Base-by-base conservation (phyloP, 2,113 vertebrate species). In the Phoenicopterus ruber region DNA sequence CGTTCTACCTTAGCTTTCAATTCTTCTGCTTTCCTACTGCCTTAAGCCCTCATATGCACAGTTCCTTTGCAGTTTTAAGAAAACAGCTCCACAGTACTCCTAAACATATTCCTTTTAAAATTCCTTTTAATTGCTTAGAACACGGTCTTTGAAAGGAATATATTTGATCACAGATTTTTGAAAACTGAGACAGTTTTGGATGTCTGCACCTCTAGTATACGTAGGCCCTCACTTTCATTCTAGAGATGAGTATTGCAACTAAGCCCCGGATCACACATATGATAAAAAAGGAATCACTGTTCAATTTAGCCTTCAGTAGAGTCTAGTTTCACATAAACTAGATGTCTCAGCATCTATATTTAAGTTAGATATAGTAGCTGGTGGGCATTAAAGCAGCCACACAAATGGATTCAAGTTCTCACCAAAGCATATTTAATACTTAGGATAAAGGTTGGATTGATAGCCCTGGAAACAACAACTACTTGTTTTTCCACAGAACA, bases 231-330 rank as follows among this genome's bases (percentile, higher is more conserved):
- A 13, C 28, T 69, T 83, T 83, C 18, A 40, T 54, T 77, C n/a
- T 63, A 46, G 61, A 58, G 18, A 66, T 19, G 12, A 40, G 9
- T 66, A 34, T 34, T 42, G 15, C 18, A 82, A 74, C 67, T 20
- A 5, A 86, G 11, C 1, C 4, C 2, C 8, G 66, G 40, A 31
- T 52, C 46, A 44, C 6, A 17, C 1, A 5, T 6, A 8, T 1
- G 4, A 49, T 34, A 29, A 59, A 76, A 67, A 82, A 58, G 5
- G n/a, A 84, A 61, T 31, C 7, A 50, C 55, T 61, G n/a, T 55
- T 78, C 66, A 65, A 52, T 78, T 66, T 44, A 71, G 17, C 55
- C 34, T 61, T 65, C 50, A 46, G 21, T 62, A 55, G 34, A 90
- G 42, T 59, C 57, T 91, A 36, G 34, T 72, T 91, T 91, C 34